Evolutionary conservation across 1,140 invertebrate genomes (phyloP).

Genomic region (Panagrolaimus sp.): DNA sequence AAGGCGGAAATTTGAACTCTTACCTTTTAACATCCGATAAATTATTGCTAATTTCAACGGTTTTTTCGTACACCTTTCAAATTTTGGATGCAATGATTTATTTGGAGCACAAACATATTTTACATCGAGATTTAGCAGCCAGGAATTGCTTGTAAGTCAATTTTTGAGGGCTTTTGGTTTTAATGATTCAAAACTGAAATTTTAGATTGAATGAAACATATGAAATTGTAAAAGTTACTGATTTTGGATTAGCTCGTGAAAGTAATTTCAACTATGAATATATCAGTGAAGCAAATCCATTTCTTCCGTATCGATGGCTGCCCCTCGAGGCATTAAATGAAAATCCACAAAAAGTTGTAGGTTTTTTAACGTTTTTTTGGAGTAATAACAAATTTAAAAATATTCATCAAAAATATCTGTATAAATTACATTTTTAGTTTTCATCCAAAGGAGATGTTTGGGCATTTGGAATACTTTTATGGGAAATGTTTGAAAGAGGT

Average conservation of each 20-base stretch:
- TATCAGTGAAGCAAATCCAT: constrained; percentile 85
- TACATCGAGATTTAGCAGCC: constrained; percentile 92
- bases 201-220: constrained; percentile 83
- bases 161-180: no score
- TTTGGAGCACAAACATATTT: constrained; percentile 79
- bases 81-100: constrained; percentile 94
- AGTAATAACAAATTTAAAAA: no score
- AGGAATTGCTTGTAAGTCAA: constrained; percentile 71
- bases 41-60: constrained; percentile 63
- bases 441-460: constrained; percentile 75
- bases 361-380: no score
- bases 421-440: no score
- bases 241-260: constrained; percentile 93
- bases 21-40: constrained; percentile 21
- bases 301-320: constrained; percentile 88
- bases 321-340: constrained; percentile 92
- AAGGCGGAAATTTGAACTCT: constrained; percentile 31
- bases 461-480: constrained; percentile 62
- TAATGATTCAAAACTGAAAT: no score
- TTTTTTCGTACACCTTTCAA: constrained; percentile 91
- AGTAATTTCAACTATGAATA: constrained; percentile 90
- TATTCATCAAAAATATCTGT: no score
- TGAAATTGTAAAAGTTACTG: constrained; percentile 81
- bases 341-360: no score
- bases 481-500: constrained; percentile 64